A percentile compares a stretch with the other conserved stretches of the same genome.
Evolutionary conservation across 2,888 invertebrate genomes (phyloP).

Genomic region (Leucoptera coffeella): DNA sequence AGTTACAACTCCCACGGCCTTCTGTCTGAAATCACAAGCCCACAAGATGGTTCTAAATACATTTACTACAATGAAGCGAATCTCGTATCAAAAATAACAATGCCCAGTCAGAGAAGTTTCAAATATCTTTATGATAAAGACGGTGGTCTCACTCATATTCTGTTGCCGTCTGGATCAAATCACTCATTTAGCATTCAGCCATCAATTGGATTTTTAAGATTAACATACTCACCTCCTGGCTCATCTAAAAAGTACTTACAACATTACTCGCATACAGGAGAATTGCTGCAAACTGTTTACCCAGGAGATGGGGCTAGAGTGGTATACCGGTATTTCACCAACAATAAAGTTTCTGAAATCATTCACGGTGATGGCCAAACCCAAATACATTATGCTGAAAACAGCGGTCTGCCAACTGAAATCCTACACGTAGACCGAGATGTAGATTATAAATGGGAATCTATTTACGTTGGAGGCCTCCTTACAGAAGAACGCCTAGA

Average conservation of each 20-base stretch:
- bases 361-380: conserved; percentile 83
- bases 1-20: conserved; percentile 85
- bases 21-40: conserved; percentile 80
- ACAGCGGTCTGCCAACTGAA: conserved; percentile 73
- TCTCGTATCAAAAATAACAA: conserved; percentile 79
- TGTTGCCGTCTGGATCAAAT: conserved; percentile 81
- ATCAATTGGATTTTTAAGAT: conserved; percentile 82
- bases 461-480: conserved; percentile 72
- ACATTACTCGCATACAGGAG: conserved; percentile 86
- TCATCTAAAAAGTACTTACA: conserved; percentile 80
- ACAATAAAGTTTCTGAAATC: conserved; percentile 75
- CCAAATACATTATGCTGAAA: conserved; percentile 73
- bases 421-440: conserved; percentile 78
- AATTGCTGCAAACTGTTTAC: conserved; percentile 79
- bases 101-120: conserved; percentile 85
- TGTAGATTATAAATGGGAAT: conserved; percentile 83
- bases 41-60: conserved; percentile 78
- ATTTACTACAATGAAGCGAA: conserved; percentile 82
- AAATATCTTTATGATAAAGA: conserved; percentile 76
- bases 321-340: conserved; percentile 80
- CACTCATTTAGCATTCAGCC: conserved; percentile 90
- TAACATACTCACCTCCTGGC: conserved; percentile 84
- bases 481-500: conserved; percentile 79
- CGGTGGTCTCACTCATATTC: conserved; percentile 81
- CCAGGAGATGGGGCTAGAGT: conserved; percentile 88